Conservation (phyloP, 2,888 invertebrate genomes). For the Opisthograptis luteolata region DNA sequence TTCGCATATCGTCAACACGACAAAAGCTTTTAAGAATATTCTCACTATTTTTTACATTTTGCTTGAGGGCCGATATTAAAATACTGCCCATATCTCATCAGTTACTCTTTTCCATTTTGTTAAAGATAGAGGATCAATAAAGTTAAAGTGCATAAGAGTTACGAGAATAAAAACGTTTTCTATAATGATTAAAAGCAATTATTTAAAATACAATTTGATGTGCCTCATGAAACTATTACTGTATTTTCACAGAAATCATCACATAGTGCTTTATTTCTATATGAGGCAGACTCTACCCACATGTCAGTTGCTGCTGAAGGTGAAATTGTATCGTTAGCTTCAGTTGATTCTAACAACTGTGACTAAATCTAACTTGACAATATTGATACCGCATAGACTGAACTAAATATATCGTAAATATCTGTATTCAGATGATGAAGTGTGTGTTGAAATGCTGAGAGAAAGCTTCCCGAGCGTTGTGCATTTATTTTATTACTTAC, state of each 20-base stretch:
- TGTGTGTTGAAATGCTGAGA: slow-evolving; percentile 31
- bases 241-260: too few species aligned
- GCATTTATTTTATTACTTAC: slow-evolving; percentile 37
- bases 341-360: slow-evolving; percentile 18
- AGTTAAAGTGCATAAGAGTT: slow-evolving; percentile 35
- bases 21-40: slow-evolving; percentile 38
- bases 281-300: background rate
- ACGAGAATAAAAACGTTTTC: slow-evolving; percentile 33
- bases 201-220: background rate
- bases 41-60: slow-evolving; percentile 34
- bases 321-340: background rate
- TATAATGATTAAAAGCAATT: background rate
- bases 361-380: slow-evolving; percentile 35
- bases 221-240: background rate
- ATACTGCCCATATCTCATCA: slow-evolving; percentile 37
- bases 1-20: slow-evolving; percentile 49
- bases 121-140: slow-evolving; percentile 28
- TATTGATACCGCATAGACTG: slow-evolving; percentile 21
- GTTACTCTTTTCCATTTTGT: slow-evolving; percentile 34
- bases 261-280: too few species aligned
- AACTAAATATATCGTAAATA: slow-evolving; percentile 26
- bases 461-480: slow-evolving; percentile 28
- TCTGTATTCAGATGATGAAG: slow-evolving; percentile 27
- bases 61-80: slow-evolving; percentile 36
- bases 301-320: background rate